Evolutionary conservation across 2,888 invertebrate species (phyloP).

Genomic region (Steromphala cineraria): DNA sequence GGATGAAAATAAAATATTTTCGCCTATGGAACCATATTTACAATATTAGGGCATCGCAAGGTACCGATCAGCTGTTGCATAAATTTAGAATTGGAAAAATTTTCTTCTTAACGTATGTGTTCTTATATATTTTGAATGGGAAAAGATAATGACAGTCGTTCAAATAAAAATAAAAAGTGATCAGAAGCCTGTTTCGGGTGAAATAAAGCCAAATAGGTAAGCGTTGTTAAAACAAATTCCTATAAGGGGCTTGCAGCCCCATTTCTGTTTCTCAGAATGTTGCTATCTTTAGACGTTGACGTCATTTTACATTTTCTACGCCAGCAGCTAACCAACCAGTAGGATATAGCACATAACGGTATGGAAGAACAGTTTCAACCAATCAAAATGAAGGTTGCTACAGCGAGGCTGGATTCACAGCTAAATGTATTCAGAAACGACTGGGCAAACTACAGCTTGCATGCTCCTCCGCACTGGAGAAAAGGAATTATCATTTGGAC

Average conservation of each 20-base stretch:
- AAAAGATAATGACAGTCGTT: too few relatives aligned
- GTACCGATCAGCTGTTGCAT: too few relatives aligned
- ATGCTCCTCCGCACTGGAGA: conserved; percentile 17
- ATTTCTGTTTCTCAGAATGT: background rate
- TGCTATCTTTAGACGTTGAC: background rate
- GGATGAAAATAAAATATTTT: too few relatives aligned
- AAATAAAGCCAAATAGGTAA: too few relatives aligned
- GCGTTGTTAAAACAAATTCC: background rate
- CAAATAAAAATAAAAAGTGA: too few relatives aligned
- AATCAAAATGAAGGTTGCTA: background rate
- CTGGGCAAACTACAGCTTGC: conserved; percentile 10
- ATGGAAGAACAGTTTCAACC: background rate
- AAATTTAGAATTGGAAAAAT: too few relatives aligned
- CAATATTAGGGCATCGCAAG: too few relatives aligned
- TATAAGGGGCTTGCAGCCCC: background rate
- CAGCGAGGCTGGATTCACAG: background rate
- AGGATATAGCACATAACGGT: background rate
- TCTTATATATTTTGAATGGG: too few relatives aligned
- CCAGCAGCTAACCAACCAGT: background rate
- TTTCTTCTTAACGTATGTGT: too few relatives aligned
- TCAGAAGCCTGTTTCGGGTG: too few relatives aligned
- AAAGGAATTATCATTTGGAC: conserved; percentile 2
- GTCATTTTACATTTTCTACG: background rate
- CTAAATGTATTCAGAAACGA: conserved; percentile 20
- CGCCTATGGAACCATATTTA: too few relatives aligned